phyloP scores from a whole-genome alignment of 2,113 vertebrate genomes.

The Pseudorasbora parva region DNA sequence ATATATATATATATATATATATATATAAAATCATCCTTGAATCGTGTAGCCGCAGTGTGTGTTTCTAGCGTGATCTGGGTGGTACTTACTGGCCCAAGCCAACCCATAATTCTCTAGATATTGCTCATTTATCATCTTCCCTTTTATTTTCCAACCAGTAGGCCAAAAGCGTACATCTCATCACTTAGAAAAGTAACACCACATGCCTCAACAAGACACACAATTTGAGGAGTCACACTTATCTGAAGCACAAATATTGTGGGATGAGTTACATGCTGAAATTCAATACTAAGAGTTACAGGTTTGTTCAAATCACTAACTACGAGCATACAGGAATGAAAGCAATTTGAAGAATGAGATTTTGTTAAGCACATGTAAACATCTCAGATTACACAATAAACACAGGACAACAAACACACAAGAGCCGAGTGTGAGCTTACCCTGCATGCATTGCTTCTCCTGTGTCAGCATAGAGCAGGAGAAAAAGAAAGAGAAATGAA shows the following conservation, averaged over 20 bases:
- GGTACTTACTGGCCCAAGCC: background rate
- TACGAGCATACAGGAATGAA: background rate
- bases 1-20: no score
- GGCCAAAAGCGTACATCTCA: background rate
- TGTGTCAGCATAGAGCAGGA: constrained; percentile 7
- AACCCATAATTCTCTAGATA: background rate
- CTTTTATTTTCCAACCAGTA: background rate
- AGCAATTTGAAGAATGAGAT: background rate
- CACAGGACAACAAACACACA: background rate
- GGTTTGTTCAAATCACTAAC: background rate
- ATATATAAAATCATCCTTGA: no score
- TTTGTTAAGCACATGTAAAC: background rate
- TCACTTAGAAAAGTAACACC: background rate
- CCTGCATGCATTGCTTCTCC: background rate
- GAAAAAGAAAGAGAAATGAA: constrained; percentile 50
- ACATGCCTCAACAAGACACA: background rate
- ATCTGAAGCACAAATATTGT: background rate
- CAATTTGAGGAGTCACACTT: background rate
- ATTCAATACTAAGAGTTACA: background rate
- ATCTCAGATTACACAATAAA: background rate
- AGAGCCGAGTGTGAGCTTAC: constrained; percentile 10
- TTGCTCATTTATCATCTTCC: background rate
- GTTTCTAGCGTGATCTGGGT: background rate
- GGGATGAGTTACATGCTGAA: background rate
- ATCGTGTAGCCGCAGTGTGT: background rate